phyloP scores from a whole-genome alignment of 2,888 invertebrate species.

The Bombylius major region DNA sequence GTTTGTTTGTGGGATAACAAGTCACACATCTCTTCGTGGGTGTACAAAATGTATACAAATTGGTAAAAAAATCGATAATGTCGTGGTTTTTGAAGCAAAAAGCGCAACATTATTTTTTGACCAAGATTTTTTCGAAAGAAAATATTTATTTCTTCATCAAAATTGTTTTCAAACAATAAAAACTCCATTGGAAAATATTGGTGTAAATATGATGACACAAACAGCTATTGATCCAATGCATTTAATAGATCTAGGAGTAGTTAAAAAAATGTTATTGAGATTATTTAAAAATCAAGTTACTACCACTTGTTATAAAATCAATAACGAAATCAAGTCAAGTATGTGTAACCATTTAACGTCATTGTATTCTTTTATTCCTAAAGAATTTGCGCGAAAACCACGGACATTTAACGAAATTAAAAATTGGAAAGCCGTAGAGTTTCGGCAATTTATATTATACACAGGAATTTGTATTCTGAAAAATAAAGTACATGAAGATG shows the following conservation, averaged over 20 bases:
- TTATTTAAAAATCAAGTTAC: no score
- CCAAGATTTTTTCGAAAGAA: not conserved
- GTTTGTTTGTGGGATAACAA: not conserved
- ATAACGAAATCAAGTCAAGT: no score
- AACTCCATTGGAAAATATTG: not conserved
- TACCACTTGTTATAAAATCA: no score
- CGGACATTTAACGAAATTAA: constrained; percentile 11
- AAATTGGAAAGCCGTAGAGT: constrained; percentile 13
- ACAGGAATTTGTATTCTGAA: constrained; percentile 6
- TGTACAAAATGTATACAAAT: no score
- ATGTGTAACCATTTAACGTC: no score
- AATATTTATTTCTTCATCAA: not conserved
- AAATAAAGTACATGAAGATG: constrained; percentile 7
- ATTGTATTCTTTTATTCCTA: no score
- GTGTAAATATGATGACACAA: constrained; percentile 1
- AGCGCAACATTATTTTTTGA: not conserved
- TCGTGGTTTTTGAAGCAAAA: not conserved
- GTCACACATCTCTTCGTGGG: not conserved
- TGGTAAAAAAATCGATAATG: not conserved
- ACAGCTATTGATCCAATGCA: constrained; percentile 2
- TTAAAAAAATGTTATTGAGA: not conserved
- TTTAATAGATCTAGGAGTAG: not conserved
- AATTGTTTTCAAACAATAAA: not conserved
- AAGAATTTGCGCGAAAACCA: constrained; percentile 13
- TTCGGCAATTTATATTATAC: no score